phyloP scores from a whole-genome alignment of 2,113 vertebrate genomes.

The Caretta caretta region DNA sequence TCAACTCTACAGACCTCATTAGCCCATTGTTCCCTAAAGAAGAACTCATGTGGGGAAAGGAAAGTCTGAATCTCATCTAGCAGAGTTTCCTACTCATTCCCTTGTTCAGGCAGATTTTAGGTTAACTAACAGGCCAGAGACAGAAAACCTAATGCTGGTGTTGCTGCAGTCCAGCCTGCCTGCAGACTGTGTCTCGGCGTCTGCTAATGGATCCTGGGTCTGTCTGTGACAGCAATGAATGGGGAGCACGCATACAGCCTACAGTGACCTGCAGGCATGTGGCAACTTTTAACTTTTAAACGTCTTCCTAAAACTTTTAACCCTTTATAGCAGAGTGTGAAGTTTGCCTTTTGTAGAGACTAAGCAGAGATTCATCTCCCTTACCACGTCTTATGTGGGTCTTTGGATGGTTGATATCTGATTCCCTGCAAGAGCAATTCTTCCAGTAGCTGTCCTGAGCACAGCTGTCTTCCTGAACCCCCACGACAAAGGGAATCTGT shows the following conservation, averaged over 20 bases:
- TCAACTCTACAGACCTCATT: not conserved
- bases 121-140: not conserved
- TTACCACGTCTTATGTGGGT: not conserved
- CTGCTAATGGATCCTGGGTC: not conserved
- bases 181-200: not conserved
- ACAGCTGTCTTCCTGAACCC: not conserved
- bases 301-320: not conserved
- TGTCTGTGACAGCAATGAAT: not conserved
- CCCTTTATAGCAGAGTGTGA: not conserved
- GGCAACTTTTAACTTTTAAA: not conserved
- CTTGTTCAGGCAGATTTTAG: not conserved
- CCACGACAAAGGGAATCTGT: not conserved
- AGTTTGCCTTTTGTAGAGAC: accelerated
- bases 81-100: not conserved
- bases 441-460: not conserved
- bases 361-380: not conserved
- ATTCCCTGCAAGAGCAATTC: not conserved
- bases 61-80: not conserved
- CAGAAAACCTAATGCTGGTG: accelerated
- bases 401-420: not conserved
- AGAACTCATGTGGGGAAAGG: not conserved
- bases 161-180: not conserved
- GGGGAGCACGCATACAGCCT: accelerated
- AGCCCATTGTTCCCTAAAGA: not conserved
- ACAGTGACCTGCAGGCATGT: too few species aligned